A percentile compares a stretch with the other conserved stretches of the same genome.
These are phyloP conservation scores for Drosophila dunni DNA, from an alignment of 1,140 invertebrate genomes.

Conservation along the genomic window DNA sequence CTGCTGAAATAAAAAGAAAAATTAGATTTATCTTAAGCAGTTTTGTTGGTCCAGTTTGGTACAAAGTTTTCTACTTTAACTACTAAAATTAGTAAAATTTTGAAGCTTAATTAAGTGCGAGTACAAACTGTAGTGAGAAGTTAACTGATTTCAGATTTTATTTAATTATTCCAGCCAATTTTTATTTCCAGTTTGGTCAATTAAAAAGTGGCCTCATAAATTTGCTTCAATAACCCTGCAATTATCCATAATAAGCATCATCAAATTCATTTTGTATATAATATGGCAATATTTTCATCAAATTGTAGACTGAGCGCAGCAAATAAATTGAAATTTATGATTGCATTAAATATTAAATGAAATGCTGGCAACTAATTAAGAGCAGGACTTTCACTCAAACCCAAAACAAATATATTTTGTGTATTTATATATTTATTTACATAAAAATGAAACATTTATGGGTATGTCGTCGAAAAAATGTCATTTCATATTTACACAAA, in stretches of 20 bases:
- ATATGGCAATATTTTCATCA: not conserved
- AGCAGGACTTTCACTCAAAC: not conserved
- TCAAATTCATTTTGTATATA: not conserved
- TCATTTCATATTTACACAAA: constrained; percentile 48
- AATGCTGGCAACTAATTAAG: constrained; percentile 30
- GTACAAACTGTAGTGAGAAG: not conserved
- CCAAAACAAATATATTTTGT: constrained; percentile 24
- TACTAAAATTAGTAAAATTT: not conserved
- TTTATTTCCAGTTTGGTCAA: no score
- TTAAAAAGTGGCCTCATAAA: no score
- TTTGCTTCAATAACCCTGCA: no score
- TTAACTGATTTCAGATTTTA: not conserved
- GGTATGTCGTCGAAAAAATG: not conserved
- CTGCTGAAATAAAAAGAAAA: constrained; percentile 2
- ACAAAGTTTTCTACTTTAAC: not conserved
- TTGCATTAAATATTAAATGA: constrained; percentile 42
- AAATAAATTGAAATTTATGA: constrained; percentile 23
- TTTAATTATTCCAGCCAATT: not conserved
- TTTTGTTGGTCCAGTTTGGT: constrained; percentile 13
- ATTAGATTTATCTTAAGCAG: constrained; percentile 42
- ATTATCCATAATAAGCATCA: no score
- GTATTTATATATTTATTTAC: constrained; percentile 9
- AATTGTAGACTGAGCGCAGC: constrained; percentile 2
- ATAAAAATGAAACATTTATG: constrained; percentile 20
- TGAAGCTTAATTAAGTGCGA: not conserved